Conservation (phyloP, 1,140 invertebrate species). For the Atta texana region DNA sequence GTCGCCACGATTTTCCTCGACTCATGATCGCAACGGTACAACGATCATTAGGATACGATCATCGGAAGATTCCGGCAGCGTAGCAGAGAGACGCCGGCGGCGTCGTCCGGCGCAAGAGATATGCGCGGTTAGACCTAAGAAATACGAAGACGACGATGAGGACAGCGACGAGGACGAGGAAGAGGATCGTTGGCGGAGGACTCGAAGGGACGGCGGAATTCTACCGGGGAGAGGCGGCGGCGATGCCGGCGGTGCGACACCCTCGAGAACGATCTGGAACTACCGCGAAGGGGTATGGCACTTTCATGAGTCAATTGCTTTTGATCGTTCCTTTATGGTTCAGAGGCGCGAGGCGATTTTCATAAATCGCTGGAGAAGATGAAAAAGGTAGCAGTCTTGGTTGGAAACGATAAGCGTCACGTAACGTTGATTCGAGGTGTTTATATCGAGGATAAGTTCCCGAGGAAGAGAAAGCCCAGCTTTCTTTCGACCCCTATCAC, state of each 20-base stretch:
- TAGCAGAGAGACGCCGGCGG: slow-evolving; percentile 64
- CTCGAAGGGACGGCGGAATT: slow-evolving; percentile 67
- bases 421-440: slow-evolving; percentile 5
- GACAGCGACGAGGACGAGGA: slow-evolving; percentile 62
- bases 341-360: slow-evolving; percentile 74
- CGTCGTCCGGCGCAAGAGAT: slow-evolving; percentile 61
- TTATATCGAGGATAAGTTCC: slow-evolving; percentile 36
- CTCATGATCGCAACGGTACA: slow-evolving; percentile 75
- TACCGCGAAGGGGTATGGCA: slow-evolving; percentile 83
- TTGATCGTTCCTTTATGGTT: slow-evolving; percentile 74
- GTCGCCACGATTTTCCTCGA: slow-evolving; percentile 54
- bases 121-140: slow-evolving; percentile 41
- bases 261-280: slow-evolving; percentile 80
- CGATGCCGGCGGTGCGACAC: slow-evolving; percentile 70
- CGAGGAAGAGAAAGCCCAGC: neutral
- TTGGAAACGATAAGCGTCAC: neutral
- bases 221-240: slow-evolving; percentile 60
- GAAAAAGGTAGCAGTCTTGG: slow-evolving; percentile 36
- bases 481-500: slow-evolving; percentile 11
- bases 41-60: slow-evolving; percentile 78
- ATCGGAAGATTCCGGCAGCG: slow-evolving; percentile 53
- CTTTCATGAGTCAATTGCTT: slow-evolving; percentile 77
- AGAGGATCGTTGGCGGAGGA: slow-evolving; percentile 62
- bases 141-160: slow-evolving; percentile 61
- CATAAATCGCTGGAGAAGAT: slow-evolving; percentile 76